Evolutionary conservation across 2,797 vertebrate species (phyloP), one percentile per base, ranked within the genome.

Genomic region (Cyprinodon diabolis): DNA sequence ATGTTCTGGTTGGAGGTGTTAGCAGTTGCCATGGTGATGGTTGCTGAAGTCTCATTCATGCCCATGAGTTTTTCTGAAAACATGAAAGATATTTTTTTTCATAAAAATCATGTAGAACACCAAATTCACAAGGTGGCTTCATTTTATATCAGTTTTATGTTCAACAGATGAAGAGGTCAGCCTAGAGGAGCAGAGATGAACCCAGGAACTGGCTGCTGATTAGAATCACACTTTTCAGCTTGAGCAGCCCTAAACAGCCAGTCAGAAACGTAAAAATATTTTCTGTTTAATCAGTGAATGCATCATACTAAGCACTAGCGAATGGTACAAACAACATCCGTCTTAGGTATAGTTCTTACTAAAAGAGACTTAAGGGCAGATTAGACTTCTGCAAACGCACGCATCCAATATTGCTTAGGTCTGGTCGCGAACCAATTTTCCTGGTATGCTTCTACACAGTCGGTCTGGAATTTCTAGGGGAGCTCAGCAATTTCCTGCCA

Each of bases 21-120:
- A 76, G 95, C 94, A 0, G 96, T 94, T 62, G 95, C 93, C 88
- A 96, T 88, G 81, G 93, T 79, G 87, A 99, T 72, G 2, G 92
- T 92, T 68, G 95, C 80, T 4, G 96, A 96, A 43, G 91, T 95
- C 92, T 99, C 98, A 82, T 99, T 99, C 98, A 99, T 98, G 80
- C 98, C 97, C 69, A 94, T 93, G 75, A 99, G 95, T 79, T 95
- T 96, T 85, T 96, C 97, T 99, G 90, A 81, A 86, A 90, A 73
- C 66, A 84, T 10, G 57, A 12, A 57, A 71, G 65, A 68, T 8
- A 21, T 17, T 70, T 80, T 15, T 68, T 14, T 30, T 37, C 35
- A 40, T 19, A 43, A 63, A n/a, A 63, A 63, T 12, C 10, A 1
- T 12, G 8, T 0, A 40, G 9, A 40, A 62, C 19, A 62, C 48